These are phyloP conservation scores for Apis cerana DNA, from an alignment of 1,140 invertebrate genomes.

Conservation along the genomic window DNA sequence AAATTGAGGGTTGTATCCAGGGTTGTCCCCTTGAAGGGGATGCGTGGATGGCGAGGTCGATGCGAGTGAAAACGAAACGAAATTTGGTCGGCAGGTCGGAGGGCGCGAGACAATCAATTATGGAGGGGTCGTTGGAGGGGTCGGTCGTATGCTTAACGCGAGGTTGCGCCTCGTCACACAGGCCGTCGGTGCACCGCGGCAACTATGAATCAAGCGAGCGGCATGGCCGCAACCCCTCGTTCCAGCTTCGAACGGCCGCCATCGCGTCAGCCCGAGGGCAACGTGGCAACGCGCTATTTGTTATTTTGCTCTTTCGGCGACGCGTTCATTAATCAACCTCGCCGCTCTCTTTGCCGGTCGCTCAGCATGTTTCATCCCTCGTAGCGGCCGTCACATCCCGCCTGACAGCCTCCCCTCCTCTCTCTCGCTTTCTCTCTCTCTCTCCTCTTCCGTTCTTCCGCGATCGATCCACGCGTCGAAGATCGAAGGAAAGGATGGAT, in stretches of 20 bases:
- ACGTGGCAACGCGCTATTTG: constrained; percentile 73
- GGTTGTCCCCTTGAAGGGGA: too few species aligned
- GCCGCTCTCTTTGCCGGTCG: constrained; percentile 65
- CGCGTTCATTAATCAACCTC: constrained; percentile 78
- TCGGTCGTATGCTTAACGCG: constrained; percentile 37
- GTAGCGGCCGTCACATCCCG: constrained; percentile 58
- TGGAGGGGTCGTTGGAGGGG: neutral
- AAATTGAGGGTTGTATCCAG: too few species aligned
- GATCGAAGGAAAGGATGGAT: neutral
- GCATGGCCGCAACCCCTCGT: constrained; percentile 23
- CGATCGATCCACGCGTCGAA: constrained; percentile 6
- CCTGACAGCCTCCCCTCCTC: constrained; percentile 47
- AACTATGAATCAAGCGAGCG: constrained; percentile 65
- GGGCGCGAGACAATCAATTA: constrained; percentile 37
- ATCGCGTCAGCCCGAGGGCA: constrained; percentile 50
- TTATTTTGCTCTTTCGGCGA: constrained; percentile 76
- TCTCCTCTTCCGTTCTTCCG: neutral
- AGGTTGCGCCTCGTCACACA: constrained; percentile 65
- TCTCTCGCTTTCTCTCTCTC: neutral
- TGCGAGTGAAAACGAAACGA: neutral
- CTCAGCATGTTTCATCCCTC: constrained; percentile 73
- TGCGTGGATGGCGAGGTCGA: too few species aligned
- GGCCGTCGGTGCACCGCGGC: constrained; percentile 59
- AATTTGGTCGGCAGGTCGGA: neutral
- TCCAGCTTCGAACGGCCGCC: constrained; percentile 16